phyloP scores from a whole-genome alignment of 2,888 invertebrate species.

The Branchipolynoe longqiensis region DNA sequence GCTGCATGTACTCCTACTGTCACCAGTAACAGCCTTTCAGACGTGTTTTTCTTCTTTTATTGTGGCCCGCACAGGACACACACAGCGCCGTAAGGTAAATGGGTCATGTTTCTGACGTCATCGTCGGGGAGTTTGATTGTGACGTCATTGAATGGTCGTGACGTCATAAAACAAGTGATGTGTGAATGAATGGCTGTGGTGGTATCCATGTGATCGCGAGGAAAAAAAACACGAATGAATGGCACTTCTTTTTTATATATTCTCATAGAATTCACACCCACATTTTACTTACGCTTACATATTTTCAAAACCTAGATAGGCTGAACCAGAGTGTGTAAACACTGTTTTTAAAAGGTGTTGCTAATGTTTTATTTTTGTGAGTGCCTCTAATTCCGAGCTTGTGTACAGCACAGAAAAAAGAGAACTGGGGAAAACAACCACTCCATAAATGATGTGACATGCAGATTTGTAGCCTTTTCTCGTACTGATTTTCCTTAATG shows the following conservation, averaged over 20 bases:
- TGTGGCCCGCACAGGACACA: conserved; percentile 50
- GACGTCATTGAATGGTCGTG: conserved; percentile 31
- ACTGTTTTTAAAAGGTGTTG: too few relatives aligned
- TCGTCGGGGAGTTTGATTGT: conserved; percentile 6
- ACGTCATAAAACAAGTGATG: background rate
- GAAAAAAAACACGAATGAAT: conserved; percentile 3
- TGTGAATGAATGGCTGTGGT: background rate
- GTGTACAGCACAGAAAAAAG: too few relatives aligned
- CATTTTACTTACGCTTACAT: background rate
- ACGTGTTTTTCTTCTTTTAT: conserved; percentile 46
- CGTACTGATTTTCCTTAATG: background rate
- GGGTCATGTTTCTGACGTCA: conserved; percentile 41
- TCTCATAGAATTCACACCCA: background rate
- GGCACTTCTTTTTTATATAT: background rate
- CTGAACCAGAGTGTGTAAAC: too few relatives aligned
- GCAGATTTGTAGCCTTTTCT: background rate
- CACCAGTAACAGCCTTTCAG: conserved; percentile 29
- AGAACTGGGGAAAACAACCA: too few relatives aligned
- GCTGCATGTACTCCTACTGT: background rate
- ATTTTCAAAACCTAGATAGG: too few relatives aligned
- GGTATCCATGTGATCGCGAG: background rate
- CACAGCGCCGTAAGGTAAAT: conserved; percentile 42
- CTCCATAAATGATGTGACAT: too few relatives aligned
- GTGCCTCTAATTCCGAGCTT: too few relatives aligned
- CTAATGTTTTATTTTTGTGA: too few relatives aligned